Evolutionary conservation across 2,888 invertebrate genomes (phyloP).

Genomic region (Plebejus argus): DNA sequence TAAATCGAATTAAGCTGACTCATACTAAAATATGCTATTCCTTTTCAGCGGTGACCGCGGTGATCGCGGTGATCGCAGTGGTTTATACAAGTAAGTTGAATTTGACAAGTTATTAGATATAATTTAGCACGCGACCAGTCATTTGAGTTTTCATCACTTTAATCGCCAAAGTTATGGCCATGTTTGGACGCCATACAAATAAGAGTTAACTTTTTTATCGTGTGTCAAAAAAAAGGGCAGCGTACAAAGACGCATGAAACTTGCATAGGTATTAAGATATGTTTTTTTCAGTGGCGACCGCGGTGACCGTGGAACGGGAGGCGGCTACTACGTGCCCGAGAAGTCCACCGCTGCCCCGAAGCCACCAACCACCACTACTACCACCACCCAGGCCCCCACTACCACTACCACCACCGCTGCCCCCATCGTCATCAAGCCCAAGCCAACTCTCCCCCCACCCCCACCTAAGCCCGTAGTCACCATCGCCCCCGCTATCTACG

Average conservation of each 20-base stretch:
- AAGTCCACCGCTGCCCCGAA: conserved; percentile 21
- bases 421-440: conserved; percentile 36
- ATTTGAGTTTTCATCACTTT: too few species aligned
- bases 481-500: conserved; percentile 50
- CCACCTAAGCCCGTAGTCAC: conserved; percentile 33
- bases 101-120: background rate
- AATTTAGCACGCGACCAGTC: background rate
- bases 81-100: conserved; percentile 52
- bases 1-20: background rate
- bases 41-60: conserved; percentile 38
- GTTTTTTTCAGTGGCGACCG: conserved; percentile 36
- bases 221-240: too few species aligned
- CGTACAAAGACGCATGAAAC: too few species aligned
- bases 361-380: conserved; percentile 26
- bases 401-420: conserved; percentile 4
- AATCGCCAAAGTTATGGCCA: too few species aligned
- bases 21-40: background rate
- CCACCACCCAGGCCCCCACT: background rate
- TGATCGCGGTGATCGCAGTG: conserved; percentile 48
- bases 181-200: too few species aligned
- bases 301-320: conserved; percentile 41
- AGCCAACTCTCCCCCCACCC: conserved; percentile 37
- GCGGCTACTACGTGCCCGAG: conserved; percentile 34
- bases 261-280: background rate
- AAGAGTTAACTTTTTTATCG: too few species aligned